Base-by-base conservation (phyloP, 2,797 vertebrate genomes). In the Eulemur coronatus region DNA sequence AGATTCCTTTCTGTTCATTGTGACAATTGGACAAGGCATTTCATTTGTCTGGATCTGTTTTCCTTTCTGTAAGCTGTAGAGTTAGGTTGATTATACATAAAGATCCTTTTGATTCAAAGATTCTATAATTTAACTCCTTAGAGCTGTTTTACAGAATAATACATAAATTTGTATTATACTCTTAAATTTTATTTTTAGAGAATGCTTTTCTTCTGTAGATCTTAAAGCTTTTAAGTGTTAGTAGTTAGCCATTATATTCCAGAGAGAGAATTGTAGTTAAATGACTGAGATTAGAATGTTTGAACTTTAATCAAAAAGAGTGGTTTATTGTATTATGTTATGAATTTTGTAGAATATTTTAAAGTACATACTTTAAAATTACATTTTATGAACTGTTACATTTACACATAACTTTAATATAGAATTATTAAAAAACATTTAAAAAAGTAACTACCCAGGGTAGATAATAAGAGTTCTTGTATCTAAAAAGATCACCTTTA, bases 311-410 rank as follows among this genome's bases (percentile, higher is more conserved):
- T 63, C 6, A 12, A 87, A 33, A 65, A 63, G 17, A 20, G n/a
- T 67, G n/a, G n/a, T 79, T 78, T 92, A 92, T 78, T 78, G 72
- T 84, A 91, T 86, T 86, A 73, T 52, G 17, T 26, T 35, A 84
- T 50, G 18, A 84, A 84, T 96, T 96, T 95, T 79, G 46, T 86
- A 61, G 69, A 91, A 8, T 87, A 70, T 81, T 92, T 96, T 63
- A 43, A 78, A 75, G n/a, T 46, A 55, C 8, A 67, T 85, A 85
- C 6, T 67, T 96, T 82, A 28, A 63, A 70, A 38, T 85, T 94
- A 63, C 1, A 48, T 67, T 81, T 86, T 75, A 50, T 85, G 65
- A 35, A 41, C 48, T 48, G 70, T n/a, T 61, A 14, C 7, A 79
- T 96, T 63, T 52, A 46, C 48, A 69, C 4, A 28, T 79, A 73